Evolutionary conservation across 2,888 invertebrate genomes (phyloP), one percentile per base, ranked within the genome.

Genomic region (Amiota minor): DNA sequence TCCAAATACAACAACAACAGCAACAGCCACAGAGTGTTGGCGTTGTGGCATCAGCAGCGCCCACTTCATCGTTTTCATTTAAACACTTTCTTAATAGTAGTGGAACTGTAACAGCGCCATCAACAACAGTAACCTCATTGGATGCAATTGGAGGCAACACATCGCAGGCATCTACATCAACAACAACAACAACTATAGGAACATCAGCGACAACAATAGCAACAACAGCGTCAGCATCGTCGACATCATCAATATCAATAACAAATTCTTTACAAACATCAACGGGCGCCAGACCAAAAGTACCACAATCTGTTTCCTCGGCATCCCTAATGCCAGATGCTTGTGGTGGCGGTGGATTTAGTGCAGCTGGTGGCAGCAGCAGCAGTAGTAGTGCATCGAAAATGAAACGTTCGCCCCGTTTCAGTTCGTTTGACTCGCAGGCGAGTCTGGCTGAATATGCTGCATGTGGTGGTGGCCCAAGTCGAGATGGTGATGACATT

Each of bases 31-130:
- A 73, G 12, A n/a, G 73, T n/a, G 35, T 35, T 35, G 2, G 35
- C 6, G 6, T 35, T 35, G 35, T 35, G 35, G 59, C 75, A 16
- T 47, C 70, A 9, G 20, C 68, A 23, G 16, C 72, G 35, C 12
- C n/a, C 53, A 53, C 50, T 12, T 83, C 81, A 10, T 83, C 86
- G 3, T 95, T 96, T 89, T 96, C 96, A 72, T 95, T 96, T 84
- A 95, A 96, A 87, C 96, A 96, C 88, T 96, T 96, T 88, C 89
- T 96, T 80, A 94, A 93, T 86, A 92, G 93, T 81, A 93, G 94
- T 82, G 85, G 84, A 65, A 82, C 86, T 9, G 80, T 88, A 9
- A 87, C 84, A 1, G 87, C 87, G 46, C 87, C 87, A 9, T 80
- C 81, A 2, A 79, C 79, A 23, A 81, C 75, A 47, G 75, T 76